Base-by-base conservation (phyloP, 2,888 invertebrate species). In the Drosophila hamatofila region DNA sequence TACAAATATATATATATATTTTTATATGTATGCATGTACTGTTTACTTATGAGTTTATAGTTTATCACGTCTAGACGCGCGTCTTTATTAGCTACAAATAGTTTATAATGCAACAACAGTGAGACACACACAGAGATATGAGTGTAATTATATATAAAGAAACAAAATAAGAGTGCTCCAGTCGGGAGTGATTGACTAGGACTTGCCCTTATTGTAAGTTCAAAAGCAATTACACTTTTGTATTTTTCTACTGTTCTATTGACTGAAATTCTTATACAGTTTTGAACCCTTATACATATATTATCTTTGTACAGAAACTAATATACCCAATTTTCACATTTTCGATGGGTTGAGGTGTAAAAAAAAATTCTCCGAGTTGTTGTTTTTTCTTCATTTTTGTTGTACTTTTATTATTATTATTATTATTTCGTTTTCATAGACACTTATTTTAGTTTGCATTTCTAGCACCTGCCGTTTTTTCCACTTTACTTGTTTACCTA, bases 31-130 rank as follows among this genome's bases (percentile, higher is more conserved):
- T 9, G 16, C 14, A 44, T 18, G 8, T 27, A 27, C n/a, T 11
- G 11, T 18, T 44, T 48, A 62, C 58, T 54, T 58, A 27, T 46
- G 41, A 57, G 67, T 67, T 76, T 66, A 70, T 88, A 80, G 86
- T 89, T 87, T 83, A 88, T 87, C 81, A 75, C 80, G 87, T 87
- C 86, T 88, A 90, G 83, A 88, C 90, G 65, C 49, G 66, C 60
- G 60, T 71, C 63, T 74, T 72, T 81, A 72, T 81, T 70, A 73
- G 65, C 68, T 70, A 73, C 74, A 35, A 72, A 65, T 60, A 65
- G 56, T 72, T 72, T 48, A 72, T 52, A 67, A 61, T 72, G 61
- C 64, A 54, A 44, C 42, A 42, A 23, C 14, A 23, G n/a, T n/a
- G 21, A 37, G 35, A 56, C 30, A 54, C 1, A 18, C 23, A 35